phyloP scores from a whole-genome alignment of 2,113 vertebrate genomes.

The Procapra przewalskii region DNA sequence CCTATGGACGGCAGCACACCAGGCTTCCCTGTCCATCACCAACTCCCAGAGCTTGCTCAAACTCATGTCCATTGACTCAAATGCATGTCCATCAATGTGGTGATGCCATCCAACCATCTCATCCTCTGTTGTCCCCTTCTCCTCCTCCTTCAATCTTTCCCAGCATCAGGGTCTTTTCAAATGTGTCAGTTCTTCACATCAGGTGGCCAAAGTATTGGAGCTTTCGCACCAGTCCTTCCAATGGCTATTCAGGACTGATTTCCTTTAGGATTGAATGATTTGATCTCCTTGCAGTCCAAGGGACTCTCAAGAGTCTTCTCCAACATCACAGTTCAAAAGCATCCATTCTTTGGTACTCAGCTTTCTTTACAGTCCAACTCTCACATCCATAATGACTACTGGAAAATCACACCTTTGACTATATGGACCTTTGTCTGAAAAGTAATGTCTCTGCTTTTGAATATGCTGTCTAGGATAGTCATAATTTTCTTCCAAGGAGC shows the following conservation, averaged over 20 bases:
- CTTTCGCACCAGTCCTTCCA: background rate
- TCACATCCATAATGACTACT: background rate
- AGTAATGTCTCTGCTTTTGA: background rate
- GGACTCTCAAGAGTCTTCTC: background rate
- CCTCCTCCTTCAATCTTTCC: background rate
- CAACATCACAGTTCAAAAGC: background rate
- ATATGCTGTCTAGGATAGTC: background rate
- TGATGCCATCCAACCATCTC: background rate
- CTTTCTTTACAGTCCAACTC: background rate
- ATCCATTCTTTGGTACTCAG: background rate
- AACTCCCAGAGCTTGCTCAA: background rate
- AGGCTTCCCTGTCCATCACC: background rate
- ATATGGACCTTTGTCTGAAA: background rate
- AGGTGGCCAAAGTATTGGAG: background rate
- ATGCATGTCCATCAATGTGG: background rate
- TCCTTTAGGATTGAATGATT: background rate
- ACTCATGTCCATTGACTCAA: background rate
- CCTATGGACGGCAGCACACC: background rate
- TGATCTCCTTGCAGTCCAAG: background rate
- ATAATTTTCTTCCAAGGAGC: background rate
- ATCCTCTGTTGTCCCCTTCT: background rate
- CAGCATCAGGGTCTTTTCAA: background rate
- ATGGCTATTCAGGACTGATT: background rate
- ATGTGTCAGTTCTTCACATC: background rate
- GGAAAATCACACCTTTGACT: background rate